Evolutionary conservation across 2,113 vertebrate genomes (phyloP).

Genomic region (Cyprinus carpio): DNA sequence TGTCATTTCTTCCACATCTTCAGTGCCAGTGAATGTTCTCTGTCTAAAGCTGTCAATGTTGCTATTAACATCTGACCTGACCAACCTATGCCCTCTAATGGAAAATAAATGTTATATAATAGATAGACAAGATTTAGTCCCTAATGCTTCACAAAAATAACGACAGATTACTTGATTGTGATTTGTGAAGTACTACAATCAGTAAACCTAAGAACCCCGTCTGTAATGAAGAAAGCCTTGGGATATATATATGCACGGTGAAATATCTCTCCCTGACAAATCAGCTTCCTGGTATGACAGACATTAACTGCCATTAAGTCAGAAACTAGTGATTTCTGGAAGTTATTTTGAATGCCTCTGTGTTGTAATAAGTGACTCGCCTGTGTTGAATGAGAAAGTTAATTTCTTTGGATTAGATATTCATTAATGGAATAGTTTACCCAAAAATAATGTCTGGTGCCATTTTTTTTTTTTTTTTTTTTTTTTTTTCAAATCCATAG

Average conservation of each 20-base stretch:
- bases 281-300: not conserved
- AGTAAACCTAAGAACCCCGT: too few relatives aligned
- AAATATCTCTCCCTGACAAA: not conserved
- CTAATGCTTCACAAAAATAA: not conserved
- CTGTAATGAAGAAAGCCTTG: not conserved
- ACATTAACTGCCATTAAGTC: not conserved
- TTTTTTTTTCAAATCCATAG: too few relatives aligned
- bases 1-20: not conserved
- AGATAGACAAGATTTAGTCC: not conserved
- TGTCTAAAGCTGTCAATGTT: not conserved
- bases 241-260: not conserved
- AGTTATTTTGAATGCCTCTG: not conserved
- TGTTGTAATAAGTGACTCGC: slow-evolving; percentile 1
- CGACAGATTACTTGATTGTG: not conserved
- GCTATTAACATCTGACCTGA: not conserved
- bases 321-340: not conserved
- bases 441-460: not conserved
- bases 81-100: not conserved
- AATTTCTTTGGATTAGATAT: slow-evolving; percentile 18
- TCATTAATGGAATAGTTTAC: not conserved
- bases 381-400: slow-evolving; percentile 1
- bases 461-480: too few relatives aligned
- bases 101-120: not conserved
- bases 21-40: too few relatives aligned
- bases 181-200: too few relatives aligned